Evolutionary conservation across 2,888 invertebrate species (phyloP), one percentile per base, ranked within the genome.

Genomic region (Agonopterix heracliana): DNA sequence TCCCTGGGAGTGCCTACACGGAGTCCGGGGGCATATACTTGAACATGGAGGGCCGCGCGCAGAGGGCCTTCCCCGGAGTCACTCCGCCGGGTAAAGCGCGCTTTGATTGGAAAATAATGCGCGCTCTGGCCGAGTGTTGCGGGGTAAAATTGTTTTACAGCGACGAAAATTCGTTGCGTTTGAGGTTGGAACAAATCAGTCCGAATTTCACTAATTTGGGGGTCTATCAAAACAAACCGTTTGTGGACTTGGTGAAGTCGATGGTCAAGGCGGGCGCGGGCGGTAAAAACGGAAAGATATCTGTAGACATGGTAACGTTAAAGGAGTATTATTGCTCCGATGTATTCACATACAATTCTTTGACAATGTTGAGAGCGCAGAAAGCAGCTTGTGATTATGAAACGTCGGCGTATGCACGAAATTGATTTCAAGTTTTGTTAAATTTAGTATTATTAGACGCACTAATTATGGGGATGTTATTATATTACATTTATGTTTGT

Each of bases 1-100:
- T 99, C 12, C 98, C 99, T 0, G 97, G 98, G 26, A 95, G 97
- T 45, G 98, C 99, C 0, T 99, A 98, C 74, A 98, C 99, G 0
- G 99, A 99, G 87, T 96, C 98, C 72, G 95, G 96, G 66, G 98
- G 93, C 0, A 94, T 95, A 0, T 99, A 95, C 74, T 94, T 98
- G 3, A 99, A 99, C 80, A 98, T 97, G 44, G 99, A 99, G 85
- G 97, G 99, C 43, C 91, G 99, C 47, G 91, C 98, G 1, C 98
- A 99, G 81, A 93, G 94, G 73, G 97, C 98, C 0, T 79, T 93
- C 47, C 91, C 93, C 0, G 98, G 98, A 0, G 93, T 98, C 1
- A 92, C 96, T 3, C 95, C 98, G 1, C 98, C 98, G 0, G 98
- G 98, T 12, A 90, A 95, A 78, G 98, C 98, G 0, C 92, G 98